Base-by-base conservation (phyloP, 2,888 invertebrate species). In the Drosophila kanekoi region DNA sequence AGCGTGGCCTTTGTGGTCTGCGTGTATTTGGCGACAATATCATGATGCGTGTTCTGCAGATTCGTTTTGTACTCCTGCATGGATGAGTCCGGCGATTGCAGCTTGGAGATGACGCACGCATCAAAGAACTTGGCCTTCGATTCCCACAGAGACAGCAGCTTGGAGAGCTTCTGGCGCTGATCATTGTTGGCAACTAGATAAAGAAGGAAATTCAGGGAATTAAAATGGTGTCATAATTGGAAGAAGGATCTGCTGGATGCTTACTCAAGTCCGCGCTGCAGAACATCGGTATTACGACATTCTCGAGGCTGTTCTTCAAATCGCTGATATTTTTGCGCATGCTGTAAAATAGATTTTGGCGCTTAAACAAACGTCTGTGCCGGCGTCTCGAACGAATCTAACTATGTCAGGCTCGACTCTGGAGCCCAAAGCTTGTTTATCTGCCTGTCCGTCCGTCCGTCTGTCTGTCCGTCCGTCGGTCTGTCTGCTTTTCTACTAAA, bases 231-330 rank as follows among this genome's bases (percentile, higher is more conserved):
- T 32, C 23, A 9, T 2, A 37, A 8, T n/a, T 0, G 32, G 4
- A 11, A 0, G 1, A 20, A 8, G 38, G 3, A 5, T 20, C 14
- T 40, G 20, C 18, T 32, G 6, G 2, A 59, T 60, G 80, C 93
- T 94, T 94, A 93, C 95, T 95, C 91, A 96, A 94, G 92, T 96
- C 96, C 81, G 98, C 96, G 93, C 97, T 97, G 93, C 98, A 98
- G 94, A 98, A 99, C 96, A 99, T 98, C 87, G 99, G 98, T 90
- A 99, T 97, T 87, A 99, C 98, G 90, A 98, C 98, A 91, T 95
- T 96, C 94, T 98, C 98, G 93, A 99, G 94, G 91, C 97, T 96
- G 93, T 96, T 96, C 93, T 98, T 97, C 92, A 99, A 94, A 92
- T 97, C 97, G 93, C 97, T 96, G 70, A 97, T 96, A 94, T 97